These are phyloP conservation scores for Chauna torquata DNA, from an alignment of 2,113 vertebrate genomes.

Conservation along the genomic window DNA sequence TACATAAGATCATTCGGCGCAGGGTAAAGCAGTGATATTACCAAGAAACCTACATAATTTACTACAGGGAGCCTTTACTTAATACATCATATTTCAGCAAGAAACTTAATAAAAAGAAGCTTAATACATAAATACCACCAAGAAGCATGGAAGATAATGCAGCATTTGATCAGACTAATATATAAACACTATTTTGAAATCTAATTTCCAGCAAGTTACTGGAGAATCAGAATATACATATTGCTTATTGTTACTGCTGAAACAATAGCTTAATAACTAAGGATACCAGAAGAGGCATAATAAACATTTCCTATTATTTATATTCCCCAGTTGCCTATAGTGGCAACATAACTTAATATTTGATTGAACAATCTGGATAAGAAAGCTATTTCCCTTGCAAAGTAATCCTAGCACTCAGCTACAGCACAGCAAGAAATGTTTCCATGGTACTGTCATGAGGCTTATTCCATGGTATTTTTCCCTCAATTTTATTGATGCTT, in stretches of 20 bases:
- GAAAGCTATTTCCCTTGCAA: slow-evolving; percentile 32
- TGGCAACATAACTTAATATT: slow-evolving; percentile 10
- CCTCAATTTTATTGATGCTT: background rate
- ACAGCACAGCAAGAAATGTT: background rate
- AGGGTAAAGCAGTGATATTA: slow-evolving; percentile 34
- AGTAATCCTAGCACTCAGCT: background rate
- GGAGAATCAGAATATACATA: background rate
- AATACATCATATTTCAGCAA: slow-evolving; percentile 48
- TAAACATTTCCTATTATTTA: slow-evolving; percentile 18
- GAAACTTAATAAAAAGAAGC: slow-evolving; percentile 66
- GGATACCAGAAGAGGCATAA: slow-evolving; percentile 5
- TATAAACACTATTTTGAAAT: slow-evolving; percentile 33
- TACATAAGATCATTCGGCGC: slow-evolving; percentile 10
- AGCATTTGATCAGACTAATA: slow-evolving; percentile 42
- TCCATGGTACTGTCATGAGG: background rate
- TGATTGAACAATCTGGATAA: background rate
- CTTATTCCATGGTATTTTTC: background rate
- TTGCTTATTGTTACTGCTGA: slow-evolving; percentile 23
- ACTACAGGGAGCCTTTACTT: slow-evolving; percentile 45
- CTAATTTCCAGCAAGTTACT: slow-evolving; percentile 37
- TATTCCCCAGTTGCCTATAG: slow-evolving; percentile 3
- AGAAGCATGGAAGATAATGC: background rate
- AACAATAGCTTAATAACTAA: slow-evolving; percentile 29
- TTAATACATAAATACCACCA: slow-evolving; percentile 38
- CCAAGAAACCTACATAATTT: slow-evolving; percentile 37